phyloP scores from a whole-genome alignment of 2,888 invertebrate genomes.

The Rhynchonema sp. region DNA sequence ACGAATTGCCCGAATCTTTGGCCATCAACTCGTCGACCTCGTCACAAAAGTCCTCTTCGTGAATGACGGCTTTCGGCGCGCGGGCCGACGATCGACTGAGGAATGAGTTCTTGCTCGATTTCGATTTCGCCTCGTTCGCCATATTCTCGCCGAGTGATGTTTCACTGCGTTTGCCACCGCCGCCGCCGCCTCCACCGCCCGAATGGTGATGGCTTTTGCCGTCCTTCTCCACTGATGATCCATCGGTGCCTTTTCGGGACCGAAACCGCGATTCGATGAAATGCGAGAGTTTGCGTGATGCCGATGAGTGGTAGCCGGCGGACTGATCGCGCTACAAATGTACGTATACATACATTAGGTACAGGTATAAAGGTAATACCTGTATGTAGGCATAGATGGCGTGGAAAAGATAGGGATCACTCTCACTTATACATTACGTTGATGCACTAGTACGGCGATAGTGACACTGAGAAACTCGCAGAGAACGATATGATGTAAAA shows the following conservation, averaged over 20 bases:
- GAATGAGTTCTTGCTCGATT: background rate
- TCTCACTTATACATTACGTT: too few species aligned
- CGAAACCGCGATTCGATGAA: background rate
- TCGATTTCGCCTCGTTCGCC: background rate
- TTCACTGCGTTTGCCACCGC: background rate
- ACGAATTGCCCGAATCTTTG: too few species aligned
- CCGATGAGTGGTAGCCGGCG: too few species aligned
- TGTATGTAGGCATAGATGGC: too few species aligned
- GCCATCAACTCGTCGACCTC: background rate
- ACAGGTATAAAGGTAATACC: too few species aligned
- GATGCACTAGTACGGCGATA: too few species aligned
- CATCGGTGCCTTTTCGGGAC: background rate
- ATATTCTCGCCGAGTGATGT: background rate
- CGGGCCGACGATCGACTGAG: too few species aligned
- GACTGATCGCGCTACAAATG: too few species aligned
- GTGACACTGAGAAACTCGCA: too few species aligned
- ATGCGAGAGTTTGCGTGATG: background rate
- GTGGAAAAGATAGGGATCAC: too few species aligned
- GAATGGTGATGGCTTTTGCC: background rate
- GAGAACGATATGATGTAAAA: too few species aligned
- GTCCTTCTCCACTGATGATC: background rate
- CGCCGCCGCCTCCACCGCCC: background rate
- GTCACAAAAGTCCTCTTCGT: background rate
- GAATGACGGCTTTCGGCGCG: background rate
- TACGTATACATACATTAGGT: too few species aligned